Evolutionary conservation across 2,888 invertebrate genomes (phyloP).

Genomic region (Leptothorax acervorum): DNA sequence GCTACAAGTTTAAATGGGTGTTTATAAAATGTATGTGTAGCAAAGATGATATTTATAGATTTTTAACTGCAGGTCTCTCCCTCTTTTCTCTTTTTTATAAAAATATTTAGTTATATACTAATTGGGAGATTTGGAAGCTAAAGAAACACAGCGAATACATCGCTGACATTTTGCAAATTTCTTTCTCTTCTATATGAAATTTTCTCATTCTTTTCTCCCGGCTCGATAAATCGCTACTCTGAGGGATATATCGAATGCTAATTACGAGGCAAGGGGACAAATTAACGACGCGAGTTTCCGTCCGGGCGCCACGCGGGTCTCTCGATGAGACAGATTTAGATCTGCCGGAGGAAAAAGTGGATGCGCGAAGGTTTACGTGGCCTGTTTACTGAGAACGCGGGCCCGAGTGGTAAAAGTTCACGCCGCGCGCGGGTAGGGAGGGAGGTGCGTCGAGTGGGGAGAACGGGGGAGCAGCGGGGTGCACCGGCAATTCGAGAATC

Average conservation of each 20-base stretch:
- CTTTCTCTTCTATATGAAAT: not conserved
- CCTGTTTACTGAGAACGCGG: slow-evolving; percentile 72
- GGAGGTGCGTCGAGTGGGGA: slow-evolving; percentile 39
- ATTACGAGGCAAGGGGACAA: slow-evolving; percentile 60
- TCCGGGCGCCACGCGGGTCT: slow-evolving; percentile 62
- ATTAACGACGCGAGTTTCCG: slow-evolving; percentile 75
- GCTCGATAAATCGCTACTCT: not conserved
- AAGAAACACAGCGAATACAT: not conserved
- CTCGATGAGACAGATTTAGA: slow-evolving; percentile 77
- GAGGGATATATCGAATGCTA: slow-evolving; percentile 11
- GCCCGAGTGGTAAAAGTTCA: slow-evolving; percentile 59
- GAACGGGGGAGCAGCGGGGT: slow-evolving; percentile 36
- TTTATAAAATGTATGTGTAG: not conserved
- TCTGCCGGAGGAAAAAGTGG: slow-evolving; percentile 69
- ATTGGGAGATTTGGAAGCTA: not conserved
- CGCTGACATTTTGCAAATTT: not conserved
- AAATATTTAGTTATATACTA: not conserved
- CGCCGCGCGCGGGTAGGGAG: slow-evolving; percentile 41
- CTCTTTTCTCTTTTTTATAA: not conserved
- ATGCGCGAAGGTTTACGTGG: slow-evolving; percentile 75
- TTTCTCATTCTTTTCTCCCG: not conserved
- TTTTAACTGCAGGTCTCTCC: not conserved
- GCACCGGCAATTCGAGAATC: slow-evolving; percentile 76
- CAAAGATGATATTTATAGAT: not conserved
- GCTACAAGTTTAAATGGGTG: not conserved